These are phyloP conservation scores for Pseudomyrmex dendroicus DNA, from an alignment of 1,140 invertebrate genomes.

Conservation along the genomic window DNA sequence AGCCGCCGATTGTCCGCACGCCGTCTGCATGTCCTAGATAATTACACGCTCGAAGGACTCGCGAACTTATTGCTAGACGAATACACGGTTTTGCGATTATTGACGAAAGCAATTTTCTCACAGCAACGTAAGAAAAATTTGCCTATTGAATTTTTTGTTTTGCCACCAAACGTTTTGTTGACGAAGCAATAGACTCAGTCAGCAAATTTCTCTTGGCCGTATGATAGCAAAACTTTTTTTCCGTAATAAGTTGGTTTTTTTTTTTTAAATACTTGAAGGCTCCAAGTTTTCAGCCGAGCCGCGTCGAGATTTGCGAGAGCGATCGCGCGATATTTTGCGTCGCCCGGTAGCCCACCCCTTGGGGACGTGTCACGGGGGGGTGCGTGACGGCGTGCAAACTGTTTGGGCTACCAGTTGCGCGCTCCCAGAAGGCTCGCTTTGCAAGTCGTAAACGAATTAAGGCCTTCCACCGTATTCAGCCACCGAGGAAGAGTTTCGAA, in stretches of 20 bases:
- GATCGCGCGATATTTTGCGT: constrained; percentile 51
- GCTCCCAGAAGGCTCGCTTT: constrained; percentile 82
- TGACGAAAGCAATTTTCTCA: background rate
- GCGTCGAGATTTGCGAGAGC: background rate
- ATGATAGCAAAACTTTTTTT: no score
- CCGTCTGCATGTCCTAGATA: background rate
- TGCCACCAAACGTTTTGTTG: no score
- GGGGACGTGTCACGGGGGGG: constrained; percentile 64
- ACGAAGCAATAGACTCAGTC: no score
- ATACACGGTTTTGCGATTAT: background rate
- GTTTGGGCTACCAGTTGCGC: constrained; percentile 84
- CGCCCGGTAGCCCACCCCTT: constrained; percentile 46
- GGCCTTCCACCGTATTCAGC: constrained; percentile 57
- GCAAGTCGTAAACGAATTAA: constrained; percentile 81
- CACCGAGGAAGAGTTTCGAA: constrained; percentile 68
- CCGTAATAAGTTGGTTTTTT: no score
- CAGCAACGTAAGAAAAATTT: background rate
- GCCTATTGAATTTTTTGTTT: no score
- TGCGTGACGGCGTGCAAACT: constrained; percentile 73
- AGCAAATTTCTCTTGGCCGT: no score
- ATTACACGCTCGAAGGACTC: constrained; percentile 14
- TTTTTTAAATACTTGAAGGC: no score
- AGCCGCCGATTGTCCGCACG: constrained; percentile 9
- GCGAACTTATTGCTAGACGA: background rate
- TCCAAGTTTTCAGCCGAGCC: no score